Base-by-base conservation (phyloP, 2,888 invertebrate species). In the Prosapia bicincta region DNA sequence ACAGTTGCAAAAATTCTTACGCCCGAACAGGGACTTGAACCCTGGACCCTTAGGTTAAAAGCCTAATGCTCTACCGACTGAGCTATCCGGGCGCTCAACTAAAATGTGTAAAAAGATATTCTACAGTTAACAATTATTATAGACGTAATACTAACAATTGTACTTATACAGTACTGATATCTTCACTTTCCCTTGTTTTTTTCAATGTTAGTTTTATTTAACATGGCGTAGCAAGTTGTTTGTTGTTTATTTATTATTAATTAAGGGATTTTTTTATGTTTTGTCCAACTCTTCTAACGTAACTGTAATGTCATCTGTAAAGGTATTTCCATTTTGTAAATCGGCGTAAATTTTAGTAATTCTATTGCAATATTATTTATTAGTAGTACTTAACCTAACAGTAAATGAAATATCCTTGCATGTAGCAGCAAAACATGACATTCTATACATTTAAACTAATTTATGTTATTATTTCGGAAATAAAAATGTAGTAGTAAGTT, bases 21-120 rank as follows among this genome's bases (percentile, higher is more conserved):
- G 82, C 82, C 82, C 82, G 82, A 81, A 82, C 82, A 81, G 82
- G 82, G 82, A 82, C 82, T 82, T 76, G 82, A 82, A 82, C 82
- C 81, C 82, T 81, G 82, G 82, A 82, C 82, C 82, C 82, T 82
- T 81, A 82, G 82, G 82, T 82, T 82, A 82, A 82, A 82, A 82
- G 82, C 81, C 82, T 81, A 81, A 82, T 82, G 81, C 82, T 82
- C 82, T 82, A 82, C 82, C 82, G 82, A 82, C 82, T 82, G 82
- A 82, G 82, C 82, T 82, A 82, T 81, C 82, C 82, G 80, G 81
- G 81, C 81, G 20, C 20, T 54, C 13, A 13, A 20, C 20, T 5
- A 3, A 20, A 20, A 10, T 20, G 54, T n/a, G n/a, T n/a, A n/a
- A n/a, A n/a, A n/a, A n/a, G n/a, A n/a, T n/a, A n/a, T n/a, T n/a